Base-by-base conservation (phyloP, 2,797 vertebrate species). In the Eulemur coronatus region DNA sequence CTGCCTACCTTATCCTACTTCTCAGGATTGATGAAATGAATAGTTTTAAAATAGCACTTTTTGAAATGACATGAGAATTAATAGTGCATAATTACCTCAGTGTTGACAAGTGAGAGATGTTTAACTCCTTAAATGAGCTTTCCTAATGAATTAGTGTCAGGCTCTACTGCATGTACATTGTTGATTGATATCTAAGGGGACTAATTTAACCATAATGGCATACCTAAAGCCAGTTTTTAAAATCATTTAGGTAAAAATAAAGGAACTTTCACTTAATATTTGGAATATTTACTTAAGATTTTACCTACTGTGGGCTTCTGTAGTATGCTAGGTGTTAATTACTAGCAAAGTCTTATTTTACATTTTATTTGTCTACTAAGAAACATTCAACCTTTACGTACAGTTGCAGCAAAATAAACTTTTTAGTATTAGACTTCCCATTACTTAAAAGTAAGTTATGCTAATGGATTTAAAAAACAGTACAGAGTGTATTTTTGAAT, bases 21-120 rank as follows among this genome's bases (percentile, higher is more conserved):
- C 88, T 97, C 73, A 52, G 95, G 98, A 97, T n/a, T 95, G 95
- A 98, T 96, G 96, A 96, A 93, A 98, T 69, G 86, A 98, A 97
- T 80, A 96, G 84, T 84, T 98, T 86, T 96, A 98, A 98, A 98
- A 97, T 82, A 98, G 97, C 22, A 97, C 69, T 67, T 92, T 97
- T 92, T 97, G 80, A 98, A 98, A 98, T 96, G 7, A 98, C 98
- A 97, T 30, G 46, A 55, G 80, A 98, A 97, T 97, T 98, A 95
- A 98, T 17, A 57, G 65, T 59, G 69, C 65, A 89, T 81, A 96
- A 59, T 78, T 95, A 97, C 57, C 95, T 93, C 86, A 87, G 80
- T 38, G 96, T 79, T 79, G 91, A 97, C 84, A 97, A 4, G 28
- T 73, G 97, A 95, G 80, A 82, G 96, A 9, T 3, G 92, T 95